These are phyloP conservation scores for Aphidius colemani DNA, from an alignment of 2,888 invertebrate genomes.

Conservation along the genomic window DNA sequence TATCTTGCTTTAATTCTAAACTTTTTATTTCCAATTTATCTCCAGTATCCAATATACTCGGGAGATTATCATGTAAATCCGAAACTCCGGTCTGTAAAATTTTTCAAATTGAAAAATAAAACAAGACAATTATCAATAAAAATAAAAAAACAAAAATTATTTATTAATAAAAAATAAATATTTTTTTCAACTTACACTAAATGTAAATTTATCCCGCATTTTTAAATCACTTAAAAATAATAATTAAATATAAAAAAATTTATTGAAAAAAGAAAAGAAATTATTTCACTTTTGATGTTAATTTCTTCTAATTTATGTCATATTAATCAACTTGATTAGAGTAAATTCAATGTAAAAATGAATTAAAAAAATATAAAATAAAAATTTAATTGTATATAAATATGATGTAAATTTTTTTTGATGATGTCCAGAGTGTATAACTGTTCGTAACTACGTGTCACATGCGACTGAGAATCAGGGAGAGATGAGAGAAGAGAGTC, in stretches of 20 bases:
- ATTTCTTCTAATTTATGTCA: not conserved
- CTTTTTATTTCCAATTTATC: slow-evolving; percentile 41
- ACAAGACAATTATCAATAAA: not conserved
- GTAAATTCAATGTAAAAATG: slow-evolving; percentile 21
- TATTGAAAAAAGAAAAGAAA: not conserved
- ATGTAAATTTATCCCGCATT: slow-evolving; percentile 49
- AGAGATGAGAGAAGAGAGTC: too few species aligned
- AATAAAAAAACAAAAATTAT: not conserved
- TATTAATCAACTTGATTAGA: not conserved
- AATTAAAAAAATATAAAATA: slow-evolving; percentile 5
- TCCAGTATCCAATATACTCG: slow-evolving; percentile 43
- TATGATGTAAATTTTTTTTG: not conserved
- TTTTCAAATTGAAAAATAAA: slow-evolving; percentile 6
- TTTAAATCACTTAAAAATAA: not conserved
- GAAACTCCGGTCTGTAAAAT: slow-evolving; percentile 44
- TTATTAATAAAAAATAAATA: not conserved
- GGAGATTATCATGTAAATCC: slow-evolving; percentile 46
- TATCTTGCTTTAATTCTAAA: slow-evolving; percentile 26
- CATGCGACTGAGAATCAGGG: slow-evolving; percentile 49
- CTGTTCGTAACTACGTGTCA: slow-evolving; percentile 44
- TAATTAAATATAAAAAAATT: not conserved
- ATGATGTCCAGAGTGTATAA: not conserved
- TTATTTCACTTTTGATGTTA: not conserved
- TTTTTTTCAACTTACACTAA: slow-evolving; percentile 42
- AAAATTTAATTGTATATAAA: not conserved